A percentile compares a stretch with the other conserved stretches of the same genome.
Evolutionary conservation across 2,888 invertebrate genomes (phyloP).

Genomic region (Rhaphigaster nebulosa): DNA sequence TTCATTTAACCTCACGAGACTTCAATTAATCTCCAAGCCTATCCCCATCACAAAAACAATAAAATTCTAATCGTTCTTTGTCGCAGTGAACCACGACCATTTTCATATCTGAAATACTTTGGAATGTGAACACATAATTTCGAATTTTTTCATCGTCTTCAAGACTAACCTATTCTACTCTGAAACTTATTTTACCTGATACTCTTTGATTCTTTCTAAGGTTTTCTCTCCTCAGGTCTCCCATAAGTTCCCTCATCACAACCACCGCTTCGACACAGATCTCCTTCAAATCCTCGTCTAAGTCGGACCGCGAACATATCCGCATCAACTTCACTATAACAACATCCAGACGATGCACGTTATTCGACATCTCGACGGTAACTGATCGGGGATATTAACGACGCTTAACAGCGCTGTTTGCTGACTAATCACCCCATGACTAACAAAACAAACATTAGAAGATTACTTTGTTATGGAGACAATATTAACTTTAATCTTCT

Average conservation of each 20-base stretch:
- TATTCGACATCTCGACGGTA: neutral
- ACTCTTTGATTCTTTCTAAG: too few species aligned
- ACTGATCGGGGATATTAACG: neutral
- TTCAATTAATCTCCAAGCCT: too few species aligned
- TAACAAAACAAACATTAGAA: neutral
- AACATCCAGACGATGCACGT: neutral
- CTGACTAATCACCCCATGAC: neutral
- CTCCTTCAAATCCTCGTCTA: neutral
- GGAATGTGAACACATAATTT: neutral
- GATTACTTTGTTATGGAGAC: neutral
- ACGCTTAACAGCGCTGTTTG: neutral
- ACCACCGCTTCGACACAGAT: neutral
- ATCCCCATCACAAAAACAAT: too few species aligned
- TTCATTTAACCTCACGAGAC: too few species aligned
- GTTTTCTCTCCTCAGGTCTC: neutral
- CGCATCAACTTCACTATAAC: neutral
- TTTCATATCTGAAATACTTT: too few species aligned
- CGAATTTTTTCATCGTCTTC: neutral
- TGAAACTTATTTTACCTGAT: neutral
- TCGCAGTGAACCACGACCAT: too few species aligned
- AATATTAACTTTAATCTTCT: neutral
- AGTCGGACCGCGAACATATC: neutral
- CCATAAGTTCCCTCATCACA: neutral
- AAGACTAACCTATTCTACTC: neutral
- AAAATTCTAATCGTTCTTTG: too few species aligned